Percentiles rank a stretch among this genome's conserved stretches.
phyloP scores from a whole-genome alignment of 2,888 invertebrate genomes.

The Synanthedon myopaeformis region DNA sequence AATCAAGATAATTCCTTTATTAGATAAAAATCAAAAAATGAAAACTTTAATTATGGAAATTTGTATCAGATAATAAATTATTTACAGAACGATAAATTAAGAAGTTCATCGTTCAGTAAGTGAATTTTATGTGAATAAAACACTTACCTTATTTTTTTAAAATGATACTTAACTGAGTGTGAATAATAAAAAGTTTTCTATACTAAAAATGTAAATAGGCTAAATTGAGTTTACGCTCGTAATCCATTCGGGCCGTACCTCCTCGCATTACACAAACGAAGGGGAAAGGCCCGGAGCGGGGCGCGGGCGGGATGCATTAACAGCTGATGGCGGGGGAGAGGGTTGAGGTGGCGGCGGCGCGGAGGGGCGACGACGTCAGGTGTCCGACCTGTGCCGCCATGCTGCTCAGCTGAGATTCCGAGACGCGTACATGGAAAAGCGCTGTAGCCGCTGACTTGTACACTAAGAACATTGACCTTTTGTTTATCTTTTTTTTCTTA shows the following conservation, averaged over 20 bases:
- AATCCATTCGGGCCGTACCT: conserved; percentile 40
- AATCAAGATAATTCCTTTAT: too few relatives aligned
- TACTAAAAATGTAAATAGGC: not conserved
- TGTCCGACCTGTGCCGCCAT: conserved; percentile 38
- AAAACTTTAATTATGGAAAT: too few relatives aligned
- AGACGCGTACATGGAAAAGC: conserved; percentile 19
- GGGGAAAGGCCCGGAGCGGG: conserved; percentile 59
- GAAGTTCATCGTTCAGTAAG: too few relatives aligned
- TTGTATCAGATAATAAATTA: too few relatives aligned
- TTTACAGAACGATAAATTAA: too few relatives aligned
- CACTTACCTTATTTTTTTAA: too few relatives aligned
- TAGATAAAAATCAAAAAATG: too few relatives aligned
- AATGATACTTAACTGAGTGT: not conserved
- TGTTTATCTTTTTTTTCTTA: conserved; percentile 48
- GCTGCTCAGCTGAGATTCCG: conserved; percentile 37
- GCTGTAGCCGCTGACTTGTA: conserved; percentile 44
- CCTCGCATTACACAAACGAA: conserved; percentile 69
- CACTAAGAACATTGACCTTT: conserved; percentile 55
- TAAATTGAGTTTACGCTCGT: not conserved
- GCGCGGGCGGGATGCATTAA: conserved; percentile 54
- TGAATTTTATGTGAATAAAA: too few relatives aligned
- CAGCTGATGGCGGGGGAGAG: conserved; percentile 56
- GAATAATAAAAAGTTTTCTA: not conserved
- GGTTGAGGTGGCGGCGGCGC: conserved; percentile 20
- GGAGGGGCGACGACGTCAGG: conserved; percentile 48